Conservation (phyloP, 2,113 vertebrate genomes). For the Gnathonemus longibarbis region DNA sequence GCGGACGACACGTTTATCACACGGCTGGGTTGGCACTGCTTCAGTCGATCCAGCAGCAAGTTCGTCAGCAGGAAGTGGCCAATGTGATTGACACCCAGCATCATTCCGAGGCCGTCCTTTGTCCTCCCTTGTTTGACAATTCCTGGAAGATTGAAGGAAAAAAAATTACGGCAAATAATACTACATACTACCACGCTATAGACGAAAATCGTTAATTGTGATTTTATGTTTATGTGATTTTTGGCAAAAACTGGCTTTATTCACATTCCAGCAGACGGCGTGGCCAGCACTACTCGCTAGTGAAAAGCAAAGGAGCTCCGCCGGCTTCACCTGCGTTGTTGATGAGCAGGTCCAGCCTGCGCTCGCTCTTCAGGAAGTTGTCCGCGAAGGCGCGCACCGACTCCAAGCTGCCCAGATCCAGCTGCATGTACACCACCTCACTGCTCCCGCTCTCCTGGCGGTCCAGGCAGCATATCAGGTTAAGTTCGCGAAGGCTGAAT, state of each 20-base stretch:
- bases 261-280: not conserved
- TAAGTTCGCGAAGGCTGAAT: not conserved
- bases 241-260: not conserved
- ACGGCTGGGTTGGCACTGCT: conserved; percentile 40
- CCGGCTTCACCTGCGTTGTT: conserved; percentile 79
- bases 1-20: conserved; percentile 43
- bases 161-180: not conserved
- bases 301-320: not conserved
- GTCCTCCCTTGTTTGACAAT: conserved; percentile 45
- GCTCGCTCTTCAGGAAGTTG: conserved; percentile 72
- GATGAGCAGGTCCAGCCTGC: conserved; percentile 81
- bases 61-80: conserved; percentile 54
- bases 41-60: conserved; percentile 44
- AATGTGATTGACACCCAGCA: conserved; percentile 50
- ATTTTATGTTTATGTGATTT: not conserved
- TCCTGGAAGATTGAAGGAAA: conserved; percentile 33
- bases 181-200: not conserved
- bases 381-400: conserved; percentile 74
- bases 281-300: not conserved
- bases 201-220: not conserved
- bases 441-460: conserved; percentile 63
- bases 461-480: no score
- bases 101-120: conserved; percentile 42
- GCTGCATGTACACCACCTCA: conserved; percentile 74
- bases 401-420: conserved; percentile 75